These are phyloP conservation scores for Holothuria glaberrima DNA, from an alignment of 35 echinoderm and acorn worm genomes.

Conservation along the genomic window DNA sequence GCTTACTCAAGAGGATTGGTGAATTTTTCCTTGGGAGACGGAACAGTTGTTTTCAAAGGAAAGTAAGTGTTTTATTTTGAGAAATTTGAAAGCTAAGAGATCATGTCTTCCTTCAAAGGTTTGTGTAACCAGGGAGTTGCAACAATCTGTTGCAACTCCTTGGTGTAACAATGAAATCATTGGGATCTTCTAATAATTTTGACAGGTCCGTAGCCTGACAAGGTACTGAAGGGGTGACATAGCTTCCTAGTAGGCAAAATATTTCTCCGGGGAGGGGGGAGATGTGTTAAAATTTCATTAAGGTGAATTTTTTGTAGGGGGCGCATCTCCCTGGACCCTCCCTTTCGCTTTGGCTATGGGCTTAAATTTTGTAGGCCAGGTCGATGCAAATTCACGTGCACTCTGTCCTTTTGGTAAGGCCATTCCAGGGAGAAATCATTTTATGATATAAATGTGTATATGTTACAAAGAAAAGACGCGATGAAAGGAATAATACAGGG, in stretches of 20 bases:
- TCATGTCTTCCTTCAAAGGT: not conserved
- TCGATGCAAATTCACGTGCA: no score
- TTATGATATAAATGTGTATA: no score
- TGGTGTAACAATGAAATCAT: not conserved
- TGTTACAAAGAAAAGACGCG: no score
- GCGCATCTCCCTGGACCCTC: no score
- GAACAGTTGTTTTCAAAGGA: not conserved
- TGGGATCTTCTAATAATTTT: not conserved
- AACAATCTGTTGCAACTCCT: not conserved
- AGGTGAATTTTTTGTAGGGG: no score
- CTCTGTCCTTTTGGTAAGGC: no score
- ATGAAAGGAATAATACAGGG: no score
- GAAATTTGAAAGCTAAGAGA: not conserved
- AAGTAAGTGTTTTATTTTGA: not conserved
- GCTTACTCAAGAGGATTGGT: conserved; percentile 16
- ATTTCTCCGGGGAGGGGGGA: not conserved
- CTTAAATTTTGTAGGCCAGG: no score
- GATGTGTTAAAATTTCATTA: no score
- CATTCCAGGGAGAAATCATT: no score
- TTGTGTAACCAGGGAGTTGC: not conserved
- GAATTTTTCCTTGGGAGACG: not conserved
- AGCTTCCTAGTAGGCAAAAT: not conserved
- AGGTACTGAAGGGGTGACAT: not conserved
- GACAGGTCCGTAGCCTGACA: not conserved
- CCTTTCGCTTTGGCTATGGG: no score